Percentiles rank a stretch among this genome's conserved stretches.
Evolutionary conservation across 2,113 vertebrate genomes (phyloP).

Genomic region (Brachypteracias leptosomus): DNA sequence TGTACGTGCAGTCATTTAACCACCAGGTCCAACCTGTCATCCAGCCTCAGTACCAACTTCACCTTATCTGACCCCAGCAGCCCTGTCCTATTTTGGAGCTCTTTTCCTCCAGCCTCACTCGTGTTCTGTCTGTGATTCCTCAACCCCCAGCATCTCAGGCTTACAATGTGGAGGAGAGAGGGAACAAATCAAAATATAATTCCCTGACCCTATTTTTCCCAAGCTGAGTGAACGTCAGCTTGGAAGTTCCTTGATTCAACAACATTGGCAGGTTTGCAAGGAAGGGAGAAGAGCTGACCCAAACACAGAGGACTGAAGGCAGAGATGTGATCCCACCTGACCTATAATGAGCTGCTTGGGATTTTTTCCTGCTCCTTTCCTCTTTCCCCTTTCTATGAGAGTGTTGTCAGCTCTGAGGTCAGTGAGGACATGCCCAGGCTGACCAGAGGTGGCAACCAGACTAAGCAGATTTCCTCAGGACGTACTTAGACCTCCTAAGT

Average conservation of each 20-base stretch:
- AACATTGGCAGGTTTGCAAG: not conserved
- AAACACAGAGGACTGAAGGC: not conserved
- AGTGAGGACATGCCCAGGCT: not conserved
- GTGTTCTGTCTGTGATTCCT: not conserved
- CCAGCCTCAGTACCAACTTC: not conserved
- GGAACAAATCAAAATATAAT: not conserved
- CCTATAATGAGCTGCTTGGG: not conserved
- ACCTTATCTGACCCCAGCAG: not conserved
- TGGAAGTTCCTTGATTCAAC: not conserved
- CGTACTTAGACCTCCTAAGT: not conserved
- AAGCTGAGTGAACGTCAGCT: not conserved
- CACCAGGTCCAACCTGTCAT: not conserved
- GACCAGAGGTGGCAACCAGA: not conserved
- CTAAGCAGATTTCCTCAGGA: not conserved
- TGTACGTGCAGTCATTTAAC: not conserved
- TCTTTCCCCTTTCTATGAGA: not conserved
- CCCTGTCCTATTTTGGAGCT: not conserved
- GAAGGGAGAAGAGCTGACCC: not conserved
- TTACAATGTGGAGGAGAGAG: not conserved
- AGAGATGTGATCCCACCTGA: not conserved
- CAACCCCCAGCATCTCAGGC: not conserved
- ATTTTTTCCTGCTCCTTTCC: not conserved
- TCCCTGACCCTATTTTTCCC: not conserved
- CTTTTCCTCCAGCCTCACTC: not conserved
- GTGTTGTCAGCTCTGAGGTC: not conserved